Percentiles rank a stretch among this genome's conserved stretches.
Evolutionary conservation across 2,888 invertebrate genomes (phyloP).

Genomic region (Dendrolimus pini): DNA sequence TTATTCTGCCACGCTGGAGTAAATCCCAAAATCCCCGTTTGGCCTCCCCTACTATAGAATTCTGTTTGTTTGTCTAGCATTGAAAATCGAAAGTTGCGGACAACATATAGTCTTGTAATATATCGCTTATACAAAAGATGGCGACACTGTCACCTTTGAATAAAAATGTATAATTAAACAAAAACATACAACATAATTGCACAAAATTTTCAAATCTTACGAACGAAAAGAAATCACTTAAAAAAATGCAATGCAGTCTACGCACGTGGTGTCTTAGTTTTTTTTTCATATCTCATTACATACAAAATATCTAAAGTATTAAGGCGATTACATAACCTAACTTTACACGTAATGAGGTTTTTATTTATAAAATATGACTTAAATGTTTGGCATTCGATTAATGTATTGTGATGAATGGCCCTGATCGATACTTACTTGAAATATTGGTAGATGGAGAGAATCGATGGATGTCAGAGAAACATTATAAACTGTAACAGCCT

Average conservation of each 20-base stretch:
- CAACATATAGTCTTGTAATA: no score
- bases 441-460: not conserved
- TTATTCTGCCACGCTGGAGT: no score
- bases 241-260: slow-evolving; percentile 69
- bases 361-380: slow-evolving; percentile 48
- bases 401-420: slow-evolving; percentile 43
- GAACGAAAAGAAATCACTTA: slow-evolving; percentile 48
- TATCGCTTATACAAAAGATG: no score
- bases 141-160: not conserved
- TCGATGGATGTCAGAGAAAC: no score
- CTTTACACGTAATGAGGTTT: slow-evolving; percentile 60
- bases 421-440: no score
- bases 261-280: slow-evolving; percentile 58
- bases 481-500: no score
- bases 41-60: no score
- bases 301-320: slow-evolving; percentile 21
- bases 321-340: slow-evolving; percentile 63
- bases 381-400: slow-evolving; percentile 55
- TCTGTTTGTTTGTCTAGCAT: no score
- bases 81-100: no score
- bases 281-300: slow-evolving; percentile 38
- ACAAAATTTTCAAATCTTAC: slow-evolving; percentile 28
- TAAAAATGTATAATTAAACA: slow-evolving; percentile 6
- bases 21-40: no score
- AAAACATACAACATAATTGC: slow-evolving; percentile 32